These are phyloP conservation scores for Heterotis niloticus DNA, from an alignment of 2,113 vertebrate species.

Conservation along the genomic window DNA sequence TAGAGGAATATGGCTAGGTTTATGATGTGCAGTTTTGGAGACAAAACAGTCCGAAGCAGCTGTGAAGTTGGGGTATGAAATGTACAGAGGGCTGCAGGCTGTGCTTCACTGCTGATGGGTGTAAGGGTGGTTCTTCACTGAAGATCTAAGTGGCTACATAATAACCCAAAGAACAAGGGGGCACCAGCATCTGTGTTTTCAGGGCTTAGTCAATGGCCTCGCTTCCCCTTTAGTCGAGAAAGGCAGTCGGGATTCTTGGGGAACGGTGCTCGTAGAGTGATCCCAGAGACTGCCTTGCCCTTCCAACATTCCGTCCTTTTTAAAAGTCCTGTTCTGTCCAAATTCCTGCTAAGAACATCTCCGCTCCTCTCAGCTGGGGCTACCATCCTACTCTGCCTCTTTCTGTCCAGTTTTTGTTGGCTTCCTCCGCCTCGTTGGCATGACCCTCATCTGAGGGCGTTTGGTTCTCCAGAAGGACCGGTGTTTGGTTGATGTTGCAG, in stretches of 20 bases:
- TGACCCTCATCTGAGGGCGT: no score
- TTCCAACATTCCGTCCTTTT: constrained; percentile 62
- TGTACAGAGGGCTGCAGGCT: neutral
- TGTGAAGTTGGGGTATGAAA: neutral
- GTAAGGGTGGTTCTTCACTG: neutral
- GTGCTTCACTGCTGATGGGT: neutral
- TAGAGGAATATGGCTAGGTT: neutral
- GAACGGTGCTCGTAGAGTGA: no score
- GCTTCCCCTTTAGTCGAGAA: constrained; percentile 80
- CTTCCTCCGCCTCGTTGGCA: no score
- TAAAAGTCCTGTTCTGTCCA: neutral
- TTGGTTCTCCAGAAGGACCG: no score
- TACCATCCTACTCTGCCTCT: no score
- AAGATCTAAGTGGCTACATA: neutral
- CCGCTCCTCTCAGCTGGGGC: no score
- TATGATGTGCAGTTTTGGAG: no score
- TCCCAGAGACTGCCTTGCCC: constrained; percentile 64
- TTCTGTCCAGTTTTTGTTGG: no score
- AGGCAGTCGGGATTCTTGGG: no score
- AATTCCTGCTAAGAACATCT: no score
- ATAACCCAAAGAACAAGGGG: neutral
- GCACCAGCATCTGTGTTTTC: neutral
- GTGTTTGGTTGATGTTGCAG: no score
- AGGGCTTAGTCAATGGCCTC: constrained; percentile 73
- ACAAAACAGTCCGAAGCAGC: no score